A percentile compares a stretch with the other conserved stretches of the same genome.
phyloP scores from a whole-genome alignment of 1,140 invertebrate species.

The Drosophila teissieri region DNA sequence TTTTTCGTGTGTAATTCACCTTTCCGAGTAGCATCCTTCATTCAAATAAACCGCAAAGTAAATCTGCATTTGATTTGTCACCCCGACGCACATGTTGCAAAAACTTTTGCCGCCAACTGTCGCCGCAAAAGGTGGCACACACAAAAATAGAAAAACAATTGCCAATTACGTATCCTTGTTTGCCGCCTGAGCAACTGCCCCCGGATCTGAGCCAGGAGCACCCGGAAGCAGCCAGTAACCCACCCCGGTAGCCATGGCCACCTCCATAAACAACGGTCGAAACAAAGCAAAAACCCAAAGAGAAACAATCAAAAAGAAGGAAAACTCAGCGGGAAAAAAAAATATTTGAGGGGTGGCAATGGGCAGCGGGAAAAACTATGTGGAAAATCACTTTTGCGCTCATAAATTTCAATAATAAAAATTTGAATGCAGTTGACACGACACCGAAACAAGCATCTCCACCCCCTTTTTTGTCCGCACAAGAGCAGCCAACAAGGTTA shows the following conservation, averaged over 20 bases:
- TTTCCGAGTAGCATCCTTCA: conserved; percentile 39
- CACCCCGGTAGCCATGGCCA: conserved; percentile 60
- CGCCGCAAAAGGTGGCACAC: conserved; percentile 53
- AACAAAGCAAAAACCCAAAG: conserved; percentile 44
- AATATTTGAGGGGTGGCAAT: conserved; percentile 31
- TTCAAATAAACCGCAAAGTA: conserved; percentile 59
- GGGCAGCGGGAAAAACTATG: conserved; percentile 64
- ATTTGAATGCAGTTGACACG: conserved; percentile 81
- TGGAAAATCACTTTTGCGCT: conserved; percentile 81
- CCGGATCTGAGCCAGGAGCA: conserved; percentile 4
- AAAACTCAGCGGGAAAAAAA: conserved; percentile 30
- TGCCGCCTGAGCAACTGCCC: conserved; percentile 26
- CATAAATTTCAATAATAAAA: conserved; percentile 84
- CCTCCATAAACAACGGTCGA: conserved; percentile 47
- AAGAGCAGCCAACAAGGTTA: conserved; percentile 68
- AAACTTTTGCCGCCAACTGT: conserved; percentile 54
- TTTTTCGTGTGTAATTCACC: conserved; percentile 13
- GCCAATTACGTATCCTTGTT: conserved; percentile 73
- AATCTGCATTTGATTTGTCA: conserved; percentile 70
- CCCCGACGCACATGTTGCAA: conserved; percentile 68
- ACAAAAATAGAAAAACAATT: conserved; percentile 78
- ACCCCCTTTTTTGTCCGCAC: neutral
- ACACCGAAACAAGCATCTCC: conserved; percentile 69
- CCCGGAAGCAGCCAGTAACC: conserved; percentile 14
- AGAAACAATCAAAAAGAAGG: conserved; percentile 30